Evolutionary conservation across 23 tunicate genomes (phyloP).

Genomic region (Diplosoma virens): DNA sequence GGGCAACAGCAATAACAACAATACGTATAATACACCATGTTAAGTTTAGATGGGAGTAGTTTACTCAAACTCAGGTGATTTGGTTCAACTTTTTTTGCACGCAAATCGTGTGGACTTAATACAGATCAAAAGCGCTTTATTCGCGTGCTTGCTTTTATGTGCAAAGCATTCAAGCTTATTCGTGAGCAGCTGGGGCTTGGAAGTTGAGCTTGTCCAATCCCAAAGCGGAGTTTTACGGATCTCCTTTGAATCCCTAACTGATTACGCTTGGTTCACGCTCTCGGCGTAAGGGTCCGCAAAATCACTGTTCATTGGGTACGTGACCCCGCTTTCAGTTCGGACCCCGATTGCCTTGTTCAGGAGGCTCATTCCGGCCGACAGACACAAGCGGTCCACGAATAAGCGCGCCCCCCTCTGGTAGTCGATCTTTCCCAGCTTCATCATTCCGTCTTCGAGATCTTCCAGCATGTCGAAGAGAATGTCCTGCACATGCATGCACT

Average conservation of each 20-base stretch:
- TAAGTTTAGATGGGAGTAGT: too few relatives aligned
- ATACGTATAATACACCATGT: too few relatives aligned
- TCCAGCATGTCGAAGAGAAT: constrained; percentile 85
- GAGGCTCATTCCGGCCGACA: constrained; percentile 39
- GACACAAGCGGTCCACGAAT: constrained; percentile 21
- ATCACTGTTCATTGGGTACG: constrained; percentile 59
- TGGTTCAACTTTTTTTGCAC: too few relatives aligned
- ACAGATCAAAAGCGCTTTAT: too few relatives aligned
- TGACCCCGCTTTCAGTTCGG: constrained; percentile 19
- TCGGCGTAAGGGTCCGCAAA: constrained; percentile 64
- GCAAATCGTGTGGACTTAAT: too few relatives aligned
- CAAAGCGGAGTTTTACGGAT: neutral
- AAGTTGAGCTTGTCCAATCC: too few relatives aligned
- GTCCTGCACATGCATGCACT: constrained; percentile 70
- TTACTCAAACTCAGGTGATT: too few relatives aligned
- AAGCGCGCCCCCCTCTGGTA: constrained; percentile 50
- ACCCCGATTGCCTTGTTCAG: constrained; percentile 54
- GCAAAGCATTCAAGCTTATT: too few relatives aligned
- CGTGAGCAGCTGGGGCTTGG: neutral
- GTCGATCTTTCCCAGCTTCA: constrained; percentile 44
- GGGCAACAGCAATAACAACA: too few relatives aligned
- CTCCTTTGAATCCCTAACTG: neutral
- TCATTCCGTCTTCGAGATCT: constrained; percentile 76
- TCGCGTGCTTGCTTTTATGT: too few relatives aligned
- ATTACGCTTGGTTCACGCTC: neutral